Conservation (phyloP, 2,113 vertebrate genomes). For the Gobio gobio region DNA sequence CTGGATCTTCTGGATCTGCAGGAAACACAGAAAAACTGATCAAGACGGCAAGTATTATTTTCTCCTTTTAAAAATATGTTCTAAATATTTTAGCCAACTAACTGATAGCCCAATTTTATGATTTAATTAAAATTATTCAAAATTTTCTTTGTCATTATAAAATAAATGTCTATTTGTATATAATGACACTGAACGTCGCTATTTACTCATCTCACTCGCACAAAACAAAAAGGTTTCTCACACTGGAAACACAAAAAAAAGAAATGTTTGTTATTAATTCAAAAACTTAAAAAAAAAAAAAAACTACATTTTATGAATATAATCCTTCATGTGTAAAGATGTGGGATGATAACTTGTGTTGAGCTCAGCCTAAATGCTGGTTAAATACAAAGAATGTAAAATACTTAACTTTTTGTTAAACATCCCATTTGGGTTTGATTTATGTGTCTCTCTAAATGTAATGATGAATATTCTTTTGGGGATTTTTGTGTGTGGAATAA, state of each 20-base stretch:
- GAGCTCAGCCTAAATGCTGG: background rate
- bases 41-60: background rate
- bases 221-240: background rate
- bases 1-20: background rate
- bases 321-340: background rate
- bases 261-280: background rate
- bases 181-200: too few species aligned
- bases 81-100: background rate
- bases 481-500: too few species aligned
- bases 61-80: background rate
- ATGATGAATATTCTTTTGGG: background rate
- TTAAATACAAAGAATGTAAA: background rate
- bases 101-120: too few species aligned
- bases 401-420: background rate
- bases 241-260: background rate
- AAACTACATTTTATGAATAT: background rate
- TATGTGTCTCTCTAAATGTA: background rate
- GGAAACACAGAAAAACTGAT: background rate
- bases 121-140: too few species aligned
- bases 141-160: too few species aligned
- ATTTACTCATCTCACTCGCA: background rate
- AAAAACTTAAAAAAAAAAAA: background rate
- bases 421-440: background rate
- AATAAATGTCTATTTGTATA: too few species aligned
- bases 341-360: background rate